Evolutionary conservation across 2,113 vertebrate species (phyloP), one percentile per base, ranked within the genome.

Genomic region (Psittacus erithacus): DNA sequence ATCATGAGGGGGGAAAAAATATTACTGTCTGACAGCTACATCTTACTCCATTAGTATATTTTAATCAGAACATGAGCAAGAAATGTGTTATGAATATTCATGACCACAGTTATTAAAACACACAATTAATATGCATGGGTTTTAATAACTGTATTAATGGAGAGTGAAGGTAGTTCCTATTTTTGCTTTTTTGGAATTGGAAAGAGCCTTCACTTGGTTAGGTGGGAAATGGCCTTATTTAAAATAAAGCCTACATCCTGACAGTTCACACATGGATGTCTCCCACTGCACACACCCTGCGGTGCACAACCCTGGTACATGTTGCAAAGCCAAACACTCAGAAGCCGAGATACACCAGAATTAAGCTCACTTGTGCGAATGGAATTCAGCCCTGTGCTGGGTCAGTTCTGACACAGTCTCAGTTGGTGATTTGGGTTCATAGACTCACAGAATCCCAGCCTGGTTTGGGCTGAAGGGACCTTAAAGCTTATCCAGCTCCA

Each of bases 31-130:
- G 74, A 95, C 90, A 92, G 93, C 93, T 95, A 71, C 50, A 47
- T 96, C 95, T 96, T 97, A 94, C 95, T 96, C 83, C 97, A 82
- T 97, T 97, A 97, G 95, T 95, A 68, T 44, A 17, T 98, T 98
- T 98, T 98, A 98, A 98, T 98, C 98, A 98, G 96, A 96, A 93
- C 84, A 84, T 1, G 82, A 96, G 81, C 82, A 80, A 92, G 92
- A 85, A 74, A 65, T 67, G 88, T 31, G 43, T 92, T 68, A 95
- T 98, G 97, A 98, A 98, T 98, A 98, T 98, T 98, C 97, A 98
- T 97, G 95, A 38, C 17, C 18, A n/a, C 64, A 87, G 86, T 96
- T 96, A 97, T 98, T 98, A 98, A 98, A 95, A 97, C 96, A 95
- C 97, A 96, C 96, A 91, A 97, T 98, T 98, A 97, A 97, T 97